A percentile compares a stretch with the other conserved stretches of the same genome.
Evolutionary conservation across 2,888 invertebrate species (phyloP).

Genomic region (Drosophila seclusa): DNA sequence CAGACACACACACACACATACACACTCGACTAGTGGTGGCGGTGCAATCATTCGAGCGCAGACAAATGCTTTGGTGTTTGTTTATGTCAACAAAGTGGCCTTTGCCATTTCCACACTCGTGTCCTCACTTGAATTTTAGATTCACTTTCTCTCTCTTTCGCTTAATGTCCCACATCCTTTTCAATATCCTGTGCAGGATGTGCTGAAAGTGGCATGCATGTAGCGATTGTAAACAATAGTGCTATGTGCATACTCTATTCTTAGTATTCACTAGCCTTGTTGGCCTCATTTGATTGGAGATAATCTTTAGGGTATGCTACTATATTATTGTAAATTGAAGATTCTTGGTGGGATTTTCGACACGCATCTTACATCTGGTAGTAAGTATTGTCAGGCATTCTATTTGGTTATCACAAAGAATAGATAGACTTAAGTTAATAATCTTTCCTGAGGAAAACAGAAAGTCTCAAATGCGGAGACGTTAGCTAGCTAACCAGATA

Average conservation of each 20-base stretch:
- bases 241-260: slow-evolving; percentile 5
- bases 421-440: not conserved
- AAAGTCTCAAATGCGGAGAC: not conserved
- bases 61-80: slow-evolving; percentile 70
- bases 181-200: slow-evolving; percentile 29
- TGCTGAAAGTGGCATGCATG: slow-evolving; percentile 18
- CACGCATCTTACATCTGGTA: not conserved
- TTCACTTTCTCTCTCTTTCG: slow-evolving; percentile 5
- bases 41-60: slow-evolving; percentile 69
- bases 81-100: slow-evolving; percentile 62
- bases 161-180: slow-evolving; percentile 5
- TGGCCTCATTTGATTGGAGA: not conserved
- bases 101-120: slow-evolving; percentile 50
- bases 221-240: not conserved
- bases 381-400: not conserved
- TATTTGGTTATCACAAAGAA: not conserved
- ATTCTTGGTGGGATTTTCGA: not conserved
- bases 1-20: slow-evolving; percentile 3
- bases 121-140: slow-evolving; percentile 35
- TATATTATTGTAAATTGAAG: not conserved
- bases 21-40: slow-evolving; percentile 9
- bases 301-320: too few species aligned
- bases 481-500: slow-evolving; percentile 1
- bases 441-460: not conserved
- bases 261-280: not conserved